Evolutionary conservation across 2,888 invertebrate genomes (phyloP).

Genomic region (Apamea anceps): DNA sequence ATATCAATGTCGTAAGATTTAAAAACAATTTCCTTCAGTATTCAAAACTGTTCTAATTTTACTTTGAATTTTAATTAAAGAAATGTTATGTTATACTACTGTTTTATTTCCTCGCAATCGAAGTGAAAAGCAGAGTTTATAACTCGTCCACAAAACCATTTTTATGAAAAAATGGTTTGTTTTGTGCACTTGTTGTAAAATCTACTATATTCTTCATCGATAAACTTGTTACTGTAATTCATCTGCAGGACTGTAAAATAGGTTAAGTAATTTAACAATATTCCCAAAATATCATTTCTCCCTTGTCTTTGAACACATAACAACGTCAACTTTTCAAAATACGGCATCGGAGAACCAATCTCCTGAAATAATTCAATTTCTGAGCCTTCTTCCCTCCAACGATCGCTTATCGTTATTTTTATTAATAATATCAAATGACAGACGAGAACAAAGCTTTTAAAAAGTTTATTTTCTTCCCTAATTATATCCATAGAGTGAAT

Average conservation of each 20-base stretch:
- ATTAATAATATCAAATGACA: conserved; percentile 43
- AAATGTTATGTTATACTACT: no score
- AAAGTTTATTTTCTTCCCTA: conserved; percentile 36
- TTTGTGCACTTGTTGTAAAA: no score
- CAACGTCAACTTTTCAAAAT: conserved; percentile 50
- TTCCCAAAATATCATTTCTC: conserved; percentile 19
- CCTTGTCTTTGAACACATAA: conserved; percentile 22
- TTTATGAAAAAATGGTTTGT: no score
- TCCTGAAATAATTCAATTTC: conserved; percentile 56
- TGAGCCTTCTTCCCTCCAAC: conserved; percentile 16
- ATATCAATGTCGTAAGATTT: no score
- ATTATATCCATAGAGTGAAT: neutral
- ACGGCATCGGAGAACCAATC: conserved; percentile 55
- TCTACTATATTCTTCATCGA: neutral
- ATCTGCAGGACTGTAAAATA: conserved; percentile 6
- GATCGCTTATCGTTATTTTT: conserved; percentile 49
- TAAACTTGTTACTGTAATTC: conserved; percentile 7
- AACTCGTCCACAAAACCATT: no score
- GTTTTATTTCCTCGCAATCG: no score
- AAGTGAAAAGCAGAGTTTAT: no score
- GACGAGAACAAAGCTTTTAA: conserved; percentile 50
- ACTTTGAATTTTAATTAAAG: no score
- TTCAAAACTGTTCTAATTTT: no score
- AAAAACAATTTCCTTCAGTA: no score
- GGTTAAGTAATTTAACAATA: conserved; percentile 17